Evolutionary conservation across 2,888 invertebrate genomes (phyloP), one percentile per base, ranked within the genome.

Genomic region (Dendrolimus pini): DNA sequence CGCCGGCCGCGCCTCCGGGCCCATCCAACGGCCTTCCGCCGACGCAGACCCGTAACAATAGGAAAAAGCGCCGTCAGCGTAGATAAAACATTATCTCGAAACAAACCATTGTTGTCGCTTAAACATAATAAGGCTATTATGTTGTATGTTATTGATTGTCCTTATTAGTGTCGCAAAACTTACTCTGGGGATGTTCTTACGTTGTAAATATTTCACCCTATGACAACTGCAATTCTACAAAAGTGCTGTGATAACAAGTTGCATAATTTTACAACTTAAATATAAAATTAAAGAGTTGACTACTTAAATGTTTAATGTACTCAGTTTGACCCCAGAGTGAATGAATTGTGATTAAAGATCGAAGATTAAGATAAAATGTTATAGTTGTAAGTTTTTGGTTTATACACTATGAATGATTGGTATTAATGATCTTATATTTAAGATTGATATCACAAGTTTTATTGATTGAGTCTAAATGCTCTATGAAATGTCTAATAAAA

Each of bases 191-290:
- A 67, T 71, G 62, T 67, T 65, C 68, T 68, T 56, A 55, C 9
- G 64, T 65, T 72, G 67, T 71, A 61, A 61, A 70, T 67, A 69
- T 68, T 73, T 76, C 65, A 74, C 79, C 74, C 74, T 67, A 76
- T 78, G 82, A 85, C 83, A 77, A 72, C 77, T 69, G 77, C 83
- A 82, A 30, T 82, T 80, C 79, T 77, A 77, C 79, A 80, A 73
- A 78, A 88, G 83, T 86, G 86, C 89, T 89, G 89, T 89, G 89
- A 89, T 88, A 86, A 77, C 66, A 68, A 64, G 65, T 72, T 74
- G 69, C 73, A 12, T 47, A 10, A 47, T 47, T 47, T 47, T 47
- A 30, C 12, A 12, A 47, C 47, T 47, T 68, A 47, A 47, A 47
- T 12, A 47, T 47, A 30, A 30, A 30, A 6, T 47, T 47, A 10